These are phyloP conservation scores for Aelia acuminata DNA, from an alignment of 2,888 invertebrate genomes.

Conservation along the genomic window DNA sequence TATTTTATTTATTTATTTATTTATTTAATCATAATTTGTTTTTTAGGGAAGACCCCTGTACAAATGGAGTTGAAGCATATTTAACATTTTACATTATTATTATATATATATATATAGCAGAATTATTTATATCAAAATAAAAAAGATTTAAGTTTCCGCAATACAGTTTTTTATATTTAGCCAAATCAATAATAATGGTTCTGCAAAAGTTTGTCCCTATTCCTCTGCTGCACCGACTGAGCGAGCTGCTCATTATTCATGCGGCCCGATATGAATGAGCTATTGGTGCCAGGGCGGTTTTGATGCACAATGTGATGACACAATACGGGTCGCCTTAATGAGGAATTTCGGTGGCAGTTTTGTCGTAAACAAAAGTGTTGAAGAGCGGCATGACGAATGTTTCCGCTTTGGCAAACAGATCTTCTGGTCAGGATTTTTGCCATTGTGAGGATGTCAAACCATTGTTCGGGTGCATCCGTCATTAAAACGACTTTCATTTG, in stretches of 20 bases:
- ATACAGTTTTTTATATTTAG: not conserved
- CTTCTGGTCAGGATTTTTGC: constrained; percentile 35
- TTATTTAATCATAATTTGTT: too few relatives aligned
- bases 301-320: constrained; percentile 15
- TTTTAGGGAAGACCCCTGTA: too few relatives aligned
- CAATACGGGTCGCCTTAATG: constrained; percentile 33
- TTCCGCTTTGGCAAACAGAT: constrained; percentile 50
- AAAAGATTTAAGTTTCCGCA: not conserved
- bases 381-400: constrained; percentile 41
- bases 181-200: not conserved
- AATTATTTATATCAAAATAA: too few relatives aligned
- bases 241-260: not conserved
- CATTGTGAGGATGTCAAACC: constrained; percentile 31
- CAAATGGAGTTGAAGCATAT: too few relatives aligned
- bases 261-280: not conserved
- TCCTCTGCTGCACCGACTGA: not conserved
- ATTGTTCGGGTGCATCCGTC: constrained; percentile 46
- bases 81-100: too few relatives aligned
- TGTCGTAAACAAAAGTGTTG: constrained; percentile 30
- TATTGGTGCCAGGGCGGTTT: constrained; percentile 24
- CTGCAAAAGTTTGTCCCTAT: not conserved
- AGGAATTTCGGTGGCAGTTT: constrained; percentile 36
- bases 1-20: too few relatives aligned
- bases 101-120: too few relatives aligned
- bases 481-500: constrained; percentile 50